phyloP scores from a whole-genome alignment of 2,797 vertebrate species.

The Lepus oiostolus region DNA sequence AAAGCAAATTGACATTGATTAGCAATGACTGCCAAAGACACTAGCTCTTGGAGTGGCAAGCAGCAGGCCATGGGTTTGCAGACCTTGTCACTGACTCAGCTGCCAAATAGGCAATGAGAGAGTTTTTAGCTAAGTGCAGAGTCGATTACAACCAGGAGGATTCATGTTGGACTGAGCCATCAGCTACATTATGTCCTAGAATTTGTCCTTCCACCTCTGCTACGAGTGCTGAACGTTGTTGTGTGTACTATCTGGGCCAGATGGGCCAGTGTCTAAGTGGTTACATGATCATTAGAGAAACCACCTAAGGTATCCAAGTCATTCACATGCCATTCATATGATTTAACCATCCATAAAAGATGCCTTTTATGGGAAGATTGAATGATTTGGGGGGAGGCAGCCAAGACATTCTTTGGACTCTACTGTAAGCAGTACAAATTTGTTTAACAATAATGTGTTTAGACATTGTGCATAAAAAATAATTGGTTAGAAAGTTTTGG shows the following conservation, averaged over 20 bases:
- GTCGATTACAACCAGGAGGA: background rate
- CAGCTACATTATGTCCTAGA: background rate
- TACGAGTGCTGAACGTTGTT: background rate
- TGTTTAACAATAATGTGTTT: background rate
- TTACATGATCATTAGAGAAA: conserved; percentile 21
- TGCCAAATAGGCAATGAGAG: background rate
- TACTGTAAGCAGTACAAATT: background rate
- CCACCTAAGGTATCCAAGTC: background rate
- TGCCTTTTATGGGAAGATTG: background rate
- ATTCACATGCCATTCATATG: background rate
- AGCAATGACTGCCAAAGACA: too few species aligned
- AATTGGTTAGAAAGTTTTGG: background rate
- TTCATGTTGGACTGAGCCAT: background rate
- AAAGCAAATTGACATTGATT: background rate
- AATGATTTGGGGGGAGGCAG: conserved; percentile 32
- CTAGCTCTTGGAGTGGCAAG: background rate
- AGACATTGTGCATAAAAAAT: background rate
- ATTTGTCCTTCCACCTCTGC: background rate
- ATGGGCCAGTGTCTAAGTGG: background rate
- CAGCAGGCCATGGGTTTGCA: background rate
- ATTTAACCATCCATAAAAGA: background rate
- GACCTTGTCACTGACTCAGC: background rate
- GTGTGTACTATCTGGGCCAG: background rate
- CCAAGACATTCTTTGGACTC: background rate
- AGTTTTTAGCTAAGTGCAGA: background rate